Evolutionary conservation across 2,113 vertebrate species (phyloP), one percentile per base, ranked within the genome.

Genomic region (Otolemur garnettii): DNA sequence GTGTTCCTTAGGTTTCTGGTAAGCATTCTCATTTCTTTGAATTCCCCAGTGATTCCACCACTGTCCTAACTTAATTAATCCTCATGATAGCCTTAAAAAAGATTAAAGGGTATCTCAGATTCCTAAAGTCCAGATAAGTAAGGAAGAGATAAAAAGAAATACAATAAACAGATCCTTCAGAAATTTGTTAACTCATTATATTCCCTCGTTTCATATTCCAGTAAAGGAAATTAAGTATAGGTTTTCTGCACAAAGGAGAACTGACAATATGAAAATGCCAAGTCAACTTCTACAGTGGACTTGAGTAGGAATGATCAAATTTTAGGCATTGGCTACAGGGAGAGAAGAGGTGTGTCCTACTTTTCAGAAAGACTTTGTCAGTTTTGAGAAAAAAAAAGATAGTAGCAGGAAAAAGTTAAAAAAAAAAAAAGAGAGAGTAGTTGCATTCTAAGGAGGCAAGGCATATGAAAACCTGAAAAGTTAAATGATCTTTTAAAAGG

Each of bases 11-110:
- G 93, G 69, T 59, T 92, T 96, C 87, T 89, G 91, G 72, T 78
- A 74, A 96, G 18, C 35, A 88, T 92, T 66, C 69, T 14, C 30
- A 28, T 87, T 85, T 83, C 60, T 80, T 64, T 75, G 92, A 96
- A 75, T 79, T 91, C 69, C 78, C 68, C 42, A 55, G 42, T 42
- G 92, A 77, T 28, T 35, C 72, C 17, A 95, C 59, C 69, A 77
- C 42, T 80, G 94, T 75, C 78, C 35, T 69, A 79, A 90, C 66
- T 83, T 79, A 77, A 69, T 81, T 77, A 59, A 80, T 81, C 74
- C 53, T 91, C 57, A 85, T 33, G 13, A 64, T 64, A 57, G 62
- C 33, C 53, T 90, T 33, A 15, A 55, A 81, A 87, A 93, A 85
- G 53, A 72, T 78, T 66, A 74, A 89, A 81, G 45, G 45, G 26